Base-by-base conservation (phyloP, 2,797 vertebrate species). In the Urophycis tenuis region DNA sequence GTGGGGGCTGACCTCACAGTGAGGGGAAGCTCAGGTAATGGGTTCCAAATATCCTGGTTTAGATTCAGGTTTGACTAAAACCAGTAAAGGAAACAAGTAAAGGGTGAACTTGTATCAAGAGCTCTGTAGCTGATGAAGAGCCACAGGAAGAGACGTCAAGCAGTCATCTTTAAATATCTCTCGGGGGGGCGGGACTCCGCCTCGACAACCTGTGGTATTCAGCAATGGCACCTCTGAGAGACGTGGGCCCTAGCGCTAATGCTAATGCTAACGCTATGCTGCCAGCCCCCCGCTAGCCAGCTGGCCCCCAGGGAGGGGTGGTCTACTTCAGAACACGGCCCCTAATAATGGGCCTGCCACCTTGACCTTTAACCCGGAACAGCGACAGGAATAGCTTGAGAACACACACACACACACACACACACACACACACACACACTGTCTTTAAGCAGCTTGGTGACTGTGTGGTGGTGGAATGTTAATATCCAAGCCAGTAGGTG, bases 401-500 rank as follows among this genome's bases (percentile, higher is more conserved):
- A 78, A 79, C 72, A 84, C 87, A 84, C 76, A 74, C 75, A 75
- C 33, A 70, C 39, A 49, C 75, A 72, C 49, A 3, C 75, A 35
- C 22, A 77, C 41, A 9, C 79, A 49, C 39, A 34, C 67, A 70
- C 67, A 72, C 71, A 35, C 71, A 72, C 35, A 73, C 35, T 14
- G 19, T 64, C 83, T 91, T 89, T 89, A 91, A 90, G 86, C 86
- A 89, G 89, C 87, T 81, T 80, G 81, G 82, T 89, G 88, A 89
- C 87, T 89, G 73, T 1, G 76, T 45, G 33, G 53, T 69, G 75
- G 78, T 85, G 84, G 85, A 83, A 87, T 89, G 78, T 88, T 85
- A 89, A 89, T 90, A 87, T 86, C 86, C 75, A 82, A 80, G 81
- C 85, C 88, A 85, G 87, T 87, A 79, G 81, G 88, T 91, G 90